Conservation (phyloP, 64 coral and sea anemone genomes). For the Anthopleura sola region DNA sequence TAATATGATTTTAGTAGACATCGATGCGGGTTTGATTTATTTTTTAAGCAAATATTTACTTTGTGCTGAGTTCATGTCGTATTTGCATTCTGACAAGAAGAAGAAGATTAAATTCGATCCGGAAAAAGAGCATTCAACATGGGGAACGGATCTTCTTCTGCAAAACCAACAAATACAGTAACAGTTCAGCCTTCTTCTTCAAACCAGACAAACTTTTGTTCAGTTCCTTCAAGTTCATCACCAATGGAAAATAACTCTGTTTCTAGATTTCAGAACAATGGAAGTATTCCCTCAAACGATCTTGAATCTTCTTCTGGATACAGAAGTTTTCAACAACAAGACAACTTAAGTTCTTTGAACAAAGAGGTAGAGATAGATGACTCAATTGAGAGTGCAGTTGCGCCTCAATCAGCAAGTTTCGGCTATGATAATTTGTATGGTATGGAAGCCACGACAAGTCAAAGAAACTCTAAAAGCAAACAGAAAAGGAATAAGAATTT, state of each 20-base stretch:
- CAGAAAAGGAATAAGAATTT: not conserved
- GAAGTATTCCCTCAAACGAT: not conserved
- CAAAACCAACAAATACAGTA: not conserved
- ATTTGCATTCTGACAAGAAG: not conserved
- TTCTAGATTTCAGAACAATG: not conserved
- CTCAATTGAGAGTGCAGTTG: constrained; percentile 1
- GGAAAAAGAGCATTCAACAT: not conserved
- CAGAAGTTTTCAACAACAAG: not conserved
- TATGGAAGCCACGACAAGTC: not conserved
- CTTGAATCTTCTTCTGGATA: not conserved
- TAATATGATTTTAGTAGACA: not conserved
- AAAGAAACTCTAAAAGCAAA: not conserved
- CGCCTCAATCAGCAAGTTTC: not conserved
- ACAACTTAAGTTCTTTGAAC: not conserved
- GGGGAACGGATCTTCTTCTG: constrained; percentile 4
- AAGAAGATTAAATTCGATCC: not conserved
- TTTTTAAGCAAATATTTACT: not conserved
- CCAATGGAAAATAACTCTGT: not conserved
- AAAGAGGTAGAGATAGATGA: constrained; percentile 5
- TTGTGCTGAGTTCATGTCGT: not conserved
- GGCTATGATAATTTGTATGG: not conserved
- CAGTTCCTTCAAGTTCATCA: not conserved
- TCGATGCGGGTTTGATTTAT: not conserved
- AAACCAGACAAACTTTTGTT: not conserved
- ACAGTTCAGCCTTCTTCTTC: not conserved